Percentiles rank a stretch among this genome's conserved stretches.
These are phyloP conservation scores for Seira musarum DNA, from an alignment of 2,888 invertebrate genomes.

Conservation along the genomic window DNA sequence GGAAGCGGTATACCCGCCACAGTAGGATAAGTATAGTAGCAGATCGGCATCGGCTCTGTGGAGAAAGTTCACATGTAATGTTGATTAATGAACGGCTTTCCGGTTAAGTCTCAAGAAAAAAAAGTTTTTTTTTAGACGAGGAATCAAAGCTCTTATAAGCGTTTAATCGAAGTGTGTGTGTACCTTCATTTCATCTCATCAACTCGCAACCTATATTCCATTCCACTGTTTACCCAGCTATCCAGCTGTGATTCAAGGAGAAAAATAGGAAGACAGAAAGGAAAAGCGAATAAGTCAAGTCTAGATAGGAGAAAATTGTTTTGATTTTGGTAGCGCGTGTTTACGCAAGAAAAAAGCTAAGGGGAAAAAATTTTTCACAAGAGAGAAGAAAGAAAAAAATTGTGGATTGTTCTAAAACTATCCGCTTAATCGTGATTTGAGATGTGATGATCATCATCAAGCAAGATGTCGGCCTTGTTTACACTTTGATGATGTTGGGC, in stretches of 20 bases:
- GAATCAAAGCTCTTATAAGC: neutral
- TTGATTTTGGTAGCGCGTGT: too few species aligned
- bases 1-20: neutral
- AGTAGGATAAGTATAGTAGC: too few species aligned
- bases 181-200: conserved; percentile 6
- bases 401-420: neutral
- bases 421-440: conserved; percentile 34
- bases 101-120: conserved; percentile 27
- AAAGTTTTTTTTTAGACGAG: neutral
- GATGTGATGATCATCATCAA: conserved; percentile 50
- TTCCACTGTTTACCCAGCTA: conserved; percentile 12
- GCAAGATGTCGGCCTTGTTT: conserved; percentile 50
- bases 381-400: neutral
- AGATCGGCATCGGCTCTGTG: too few species aligned
- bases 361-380: conserved; percentile 14
- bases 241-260: conserved; percentile 54
- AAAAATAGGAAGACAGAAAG: conserved; percentile 3
- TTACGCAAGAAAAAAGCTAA: conserved; percentile 2
- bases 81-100: conserved; percentile 52
- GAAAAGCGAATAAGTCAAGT: neutral
- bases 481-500: conserved; percentile 55
- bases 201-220: neutral
- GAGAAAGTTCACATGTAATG: conserved; percentile 15
- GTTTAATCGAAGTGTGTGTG: neutral
- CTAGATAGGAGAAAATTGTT: neutral